Evolutionary conservation across 2,113 vertebrate species (phyloP), one percentile per base, ranked within the genome.

Genomic region (Egretta garzetta): DNA sequence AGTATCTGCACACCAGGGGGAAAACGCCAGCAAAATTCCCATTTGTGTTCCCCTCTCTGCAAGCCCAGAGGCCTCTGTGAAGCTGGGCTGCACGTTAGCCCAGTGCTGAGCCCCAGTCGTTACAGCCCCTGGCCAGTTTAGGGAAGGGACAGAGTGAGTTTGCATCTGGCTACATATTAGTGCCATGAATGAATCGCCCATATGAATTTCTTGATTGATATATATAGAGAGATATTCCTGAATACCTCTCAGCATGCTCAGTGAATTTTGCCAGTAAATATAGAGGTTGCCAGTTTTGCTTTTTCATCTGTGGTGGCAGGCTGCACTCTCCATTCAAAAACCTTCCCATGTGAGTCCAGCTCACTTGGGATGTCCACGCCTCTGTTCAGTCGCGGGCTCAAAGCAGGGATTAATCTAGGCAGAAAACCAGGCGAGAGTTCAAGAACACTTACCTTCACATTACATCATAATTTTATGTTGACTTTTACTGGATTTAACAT

Each of bases 51-150:
- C 9, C 10, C 12, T 49, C 4, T 39, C 5, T 74, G 33, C 30
- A 62, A 79, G 26, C 35, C 60, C 30, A 1, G 4, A 59, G 43
- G n/a, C 18, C 35, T 18, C 59, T 70, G 50, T 50, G 37, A 43
- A 35, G 33, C 30, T 23, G 45, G 35, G 43, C 43, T 56, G 37
- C 10, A 3, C 3, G 0, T 37, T 37, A 35, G 21, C 27, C 2
- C 0, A 0, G 14, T 49, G 86, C 71, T 50, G 33, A 86, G 52
- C 52, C 32, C 21, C 55, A 33, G 64, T 4, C 2, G 0, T 22
- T n/a, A 7, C 26, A 41, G 53, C 43, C 66, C 17, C 23, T 1
- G 4, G 33, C 33, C n/a, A 21, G 22, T 45, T 3, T 55, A 32
- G 32, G 56, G 27, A 32, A 30, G 12, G 39, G 56, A 9, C 21